Conservation (phyloP, 1,140 invertebrate species). For the Ceratina japonica region DNA sequence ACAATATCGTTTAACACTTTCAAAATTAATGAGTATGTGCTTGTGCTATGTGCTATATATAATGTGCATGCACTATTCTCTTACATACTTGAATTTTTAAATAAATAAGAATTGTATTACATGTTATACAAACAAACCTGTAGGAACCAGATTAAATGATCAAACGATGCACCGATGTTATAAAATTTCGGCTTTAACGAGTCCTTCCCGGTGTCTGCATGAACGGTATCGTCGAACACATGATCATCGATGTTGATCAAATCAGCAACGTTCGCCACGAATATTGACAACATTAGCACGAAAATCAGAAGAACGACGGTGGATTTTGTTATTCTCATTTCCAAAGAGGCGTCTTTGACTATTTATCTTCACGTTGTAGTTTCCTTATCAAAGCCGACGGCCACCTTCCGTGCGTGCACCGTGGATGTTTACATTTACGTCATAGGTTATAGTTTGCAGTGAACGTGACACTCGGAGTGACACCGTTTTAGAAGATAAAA, state of each 20-base stretch:
- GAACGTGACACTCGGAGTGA: background rate
- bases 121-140: constrained; percentile 81
- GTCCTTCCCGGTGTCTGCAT: constrained; percentile 31
- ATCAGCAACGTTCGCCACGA: constrained; percentile 81
- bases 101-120: no score
- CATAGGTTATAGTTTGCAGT: constrained; percentile 19
- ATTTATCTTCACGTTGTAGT: constrained; percentile 4
- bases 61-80: no score
- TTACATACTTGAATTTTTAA: background rate
- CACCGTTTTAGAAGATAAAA: background rate
- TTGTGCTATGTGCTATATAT: no score
- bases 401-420: background rate
- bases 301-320: constrained; percentile 78
- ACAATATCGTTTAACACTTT: background rate
- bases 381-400: background rate
- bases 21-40: background rate
- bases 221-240: constrained; percentile 48
- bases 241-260: constrained; percentile 78
- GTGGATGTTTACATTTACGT: constrained; percentile 25
- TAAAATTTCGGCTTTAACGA: constrained; percentile 72
- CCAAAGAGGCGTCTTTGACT: background rate
- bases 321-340: constrained; percentile 80
- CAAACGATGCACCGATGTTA: constrained; percentile 79
- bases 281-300: constrained; percentile 80
- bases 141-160: constrained; percentile 88